These are phyloP conservation scores for Podarcis lilfordi DNA, from an alignment of 2,797 vertebrate species.

Conservation along the genomic window DNA sequence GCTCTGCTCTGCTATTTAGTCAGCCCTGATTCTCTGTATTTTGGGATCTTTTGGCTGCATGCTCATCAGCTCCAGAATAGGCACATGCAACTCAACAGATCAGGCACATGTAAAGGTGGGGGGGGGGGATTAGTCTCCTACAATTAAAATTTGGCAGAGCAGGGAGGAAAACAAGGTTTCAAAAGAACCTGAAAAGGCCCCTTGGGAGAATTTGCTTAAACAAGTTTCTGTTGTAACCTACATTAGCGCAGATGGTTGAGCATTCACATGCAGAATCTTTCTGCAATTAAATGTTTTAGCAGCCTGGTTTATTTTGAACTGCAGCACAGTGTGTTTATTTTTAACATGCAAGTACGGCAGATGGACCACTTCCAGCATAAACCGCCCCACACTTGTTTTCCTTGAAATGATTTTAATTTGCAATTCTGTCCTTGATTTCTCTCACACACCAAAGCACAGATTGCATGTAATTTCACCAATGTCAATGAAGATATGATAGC, in stretches of 20 bases:
- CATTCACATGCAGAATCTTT: conserved; percentile 1
- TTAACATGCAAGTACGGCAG: conserved; percentile 20
- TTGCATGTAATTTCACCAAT: conserved; percentile 42
- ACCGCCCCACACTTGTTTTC: conserved; percentile 34
- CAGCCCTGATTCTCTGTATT: not conserved
- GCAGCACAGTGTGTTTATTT: not conserved
- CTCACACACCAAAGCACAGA: conserved; percentile 17
- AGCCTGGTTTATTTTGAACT: conserved; percentile 18
- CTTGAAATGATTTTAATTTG: conserved; percentile 17
- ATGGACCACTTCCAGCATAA: not conserved
- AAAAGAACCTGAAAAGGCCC: not conserved
- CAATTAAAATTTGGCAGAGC: not conserved
- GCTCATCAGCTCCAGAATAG: not conserved
- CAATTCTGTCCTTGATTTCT: conserved; percentile 12
- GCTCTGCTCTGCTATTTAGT: not conserved
- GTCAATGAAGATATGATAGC: conserved; percentile 31
- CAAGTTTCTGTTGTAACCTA: not conserved
- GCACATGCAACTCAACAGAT: not conserved
- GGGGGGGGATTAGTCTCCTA: too few species aligned
- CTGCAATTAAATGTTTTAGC: conserved; percentile 13
- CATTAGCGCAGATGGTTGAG: not conserved
- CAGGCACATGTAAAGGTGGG: too few species aligned
- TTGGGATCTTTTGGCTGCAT: not conserved
- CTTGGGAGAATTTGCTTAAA: not conserved
- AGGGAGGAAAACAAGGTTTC: not conserved